A percentile compares a stretch with the other conserved stretches of the same genome.
phyloP scores from a whole-genome alignment of 2,113 vertebrate genomes.

The Talpa occidentalis region DNA sequence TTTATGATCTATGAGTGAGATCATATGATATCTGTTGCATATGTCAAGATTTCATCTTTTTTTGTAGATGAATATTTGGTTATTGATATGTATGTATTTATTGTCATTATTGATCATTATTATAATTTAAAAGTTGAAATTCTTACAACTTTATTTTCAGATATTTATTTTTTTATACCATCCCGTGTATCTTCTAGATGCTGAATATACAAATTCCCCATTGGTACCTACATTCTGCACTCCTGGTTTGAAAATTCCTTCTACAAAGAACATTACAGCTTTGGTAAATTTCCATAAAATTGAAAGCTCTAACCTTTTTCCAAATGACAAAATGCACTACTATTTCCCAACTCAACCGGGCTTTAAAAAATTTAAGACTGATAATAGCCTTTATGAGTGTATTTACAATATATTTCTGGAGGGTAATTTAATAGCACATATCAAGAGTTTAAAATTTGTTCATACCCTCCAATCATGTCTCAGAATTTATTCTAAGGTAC shows the following conservation, averaged over 20 bases:
- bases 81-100: too few species aligned
- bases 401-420: conserved; percentile 75
- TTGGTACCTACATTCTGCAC: conserved; percentile 88
- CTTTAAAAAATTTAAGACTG: conserved; percentile 75
- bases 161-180: not conserved
- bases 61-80: too few species aligned
- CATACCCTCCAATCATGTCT: not conserved
- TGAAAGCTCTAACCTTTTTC: not conserved
- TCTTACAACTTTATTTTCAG: not conserved
- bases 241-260: conserved; percentile 87
- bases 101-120: not conserved
- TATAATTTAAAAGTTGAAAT: conserved; percentile 32
- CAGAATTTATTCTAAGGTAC: conserved; percentile 45
- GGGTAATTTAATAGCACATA: not conserved
- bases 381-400: not conserved
- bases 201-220: conserved; percentile 85
- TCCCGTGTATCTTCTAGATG: conserved; percentile 75
- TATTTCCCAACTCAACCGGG: conserved; percentile 85
- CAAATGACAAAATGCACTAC: conserved; percentile 76
- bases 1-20: not conserved
- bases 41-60: too few species aligned
- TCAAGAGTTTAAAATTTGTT: not conserved
- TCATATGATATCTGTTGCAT: too few species aligned
- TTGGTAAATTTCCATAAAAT: conserved; percentile 65
- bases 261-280: conserved; percentile 68